Evolutionary conservation across 2,888 invertebrate genomes (phyloP), one percentile per base, ranked within the genome.

Genomic region (Caenorhabditis sp.): DNA sequence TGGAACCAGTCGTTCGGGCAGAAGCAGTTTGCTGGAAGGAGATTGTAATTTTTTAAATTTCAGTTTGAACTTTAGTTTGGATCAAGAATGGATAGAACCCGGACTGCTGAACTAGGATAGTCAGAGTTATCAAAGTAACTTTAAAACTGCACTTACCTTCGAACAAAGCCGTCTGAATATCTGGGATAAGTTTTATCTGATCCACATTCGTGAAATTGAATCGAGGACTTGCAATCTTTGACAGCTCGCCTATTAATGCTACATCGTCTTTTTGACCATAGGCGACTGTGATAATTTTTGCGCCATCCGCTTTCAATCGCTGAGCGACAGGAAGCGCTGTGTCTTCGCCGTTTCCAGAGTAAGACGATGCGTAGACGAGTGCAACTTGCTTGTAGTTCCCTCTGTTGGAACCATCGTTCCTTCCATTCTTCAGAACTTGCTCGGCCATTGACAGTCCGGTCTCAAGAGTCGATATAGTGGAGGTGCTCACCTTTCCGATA

Each of bases 21-120:
- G 74, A 74, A 83, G 19, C 83, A 83, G 74, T 83, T 83, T 38
- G 56, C 73, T 64, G 70, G 19, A 69, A 59, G n/a, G n/a, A n/a
- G n/a, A n/a, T n/a, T n/a, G n/a, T n/a, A 58, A 70, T n/a, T n/a
- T n/a, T n/a, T n/a, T n/a, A n/a, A n/a, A n/a, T n/a, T n/a, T n/a
- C n/a, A n/a, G n/a, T n/a, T n/a, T n/a, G n/a, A n/a, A n/a, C n/a
- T n/a, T n/a, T n/a, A n/a, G n/a, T n/a, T n/a, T n/a, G n/a, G n/a
- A n/a, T n/a, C n/a, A n/a, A n/a, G n/a, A n/a, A n/a, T n/a, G n/a
- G n/a, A n/a, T n/a, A n/a, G n/a, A n/a, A n/a, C n/a, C n/a, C n/a
- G n/a, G n/a, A n/a, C n/a, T n/a, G n/a, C n/a, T n/a, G n/a, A n/a
- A n/a, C n/a, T n/a, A n/a, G n/a, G n/a, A n/a, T n/a, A n/a, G n/a